phyloP scores from a whole-genome alignment of 2,113 vertebrate genomes.

The Craseonycteris thonglongyai region DNA sequence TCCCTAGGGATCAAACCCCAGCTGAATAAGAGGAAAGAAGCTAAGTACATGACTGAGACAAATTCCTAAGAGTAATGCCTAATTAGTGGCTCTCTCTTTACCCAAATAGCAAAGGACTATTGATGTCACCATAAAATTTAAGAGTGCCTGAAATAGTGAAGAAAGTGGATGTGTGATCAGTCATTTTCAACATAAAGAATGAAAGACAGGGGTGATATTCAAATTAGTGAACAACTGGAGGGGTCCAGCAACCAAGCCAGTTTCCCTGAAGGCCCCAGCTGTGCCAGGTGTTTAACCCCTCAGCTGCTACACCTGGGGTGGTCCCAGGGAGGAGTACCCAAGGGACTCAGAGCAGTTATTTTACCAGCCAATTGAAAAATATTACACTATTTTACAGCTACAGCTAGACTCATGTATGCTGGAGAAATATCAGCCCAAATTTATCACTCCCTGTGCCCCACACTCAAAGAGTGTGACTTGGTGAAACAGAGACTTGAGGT shows the following conservation, averaged over 20 bases:
- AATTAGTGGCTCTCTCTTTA: slow-evolving; percentile 63
- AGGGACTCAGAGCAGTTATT: not conserved
- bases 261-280: not conserved
- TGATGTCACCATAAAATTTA: slow-evolving; percentile 46
- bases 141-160: not conserved
- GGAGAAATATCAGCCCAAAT: not conserved
- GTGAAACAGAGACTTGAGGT: not conserved
- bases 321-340: not conserved
- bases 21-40: slow-evolving; percentile 54
- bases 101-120: slow-evolving; percentile 31
- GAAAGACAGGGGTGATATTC: not conserved
- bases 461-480: not conserved
- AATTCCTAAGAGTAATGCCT: slow-evolving; percentile 54
- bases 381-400: not conserved
- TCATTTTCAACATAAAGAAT: slow-evolving; percentile 32
- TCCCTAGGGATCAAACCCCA: slow-evolving; percentile 56
- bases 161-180: not conserved
- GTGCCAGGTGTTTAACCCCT: not conserved
- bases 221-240: not conserved
- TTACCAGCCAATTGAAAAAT: not conserved
- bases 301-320: not conserved
- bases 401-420: not conserved
- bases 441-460: not conserved
- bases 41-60: slow-evolving; percentile 22
- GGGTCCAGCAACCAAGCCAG: not conserved